Evolutionary conservation across 2,113 vertebrate genomes (phyloP), one percentile per base, ranked within the genome.

Genomic region (Sciurus niger): DNA sequence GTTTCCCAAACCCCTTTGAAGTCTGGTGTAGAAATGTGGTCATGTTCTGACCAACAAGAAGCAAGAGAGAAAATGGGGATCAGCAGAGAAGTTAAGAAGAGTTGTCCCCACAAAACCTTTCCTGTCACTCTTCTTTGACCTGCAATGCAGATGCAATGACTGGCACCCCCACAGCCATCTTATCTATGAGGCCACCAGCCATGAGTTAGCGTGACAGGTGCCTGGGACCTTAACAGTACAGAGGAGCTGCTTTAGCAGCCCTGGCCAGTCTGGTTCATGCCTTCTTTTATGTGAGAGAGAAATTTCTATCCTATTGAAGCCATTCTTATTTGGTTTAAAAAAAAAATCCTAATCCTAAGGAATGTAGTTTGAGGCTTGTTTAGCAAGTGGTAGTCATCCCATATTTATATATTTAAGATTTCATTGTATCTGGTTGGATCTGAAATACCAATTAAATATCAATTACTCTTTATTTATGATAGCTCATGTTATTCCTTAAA

Each of bases 131-230:
- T 34, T 55, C n/a, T 43, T 80, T 40, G 68, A 60, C 72, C 77
- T 28, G 14, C 5, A 6, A 51, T 40, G 43, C 60, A 43, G 78
- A 51, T 30, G 43, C 7, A 46, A 46, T 91, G 51, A 4, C 74
- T 1, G 72, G 83, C 25, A 8, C 43, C 40, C n/a, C 46, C 13
- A 51, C 13, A 53, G 60, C 53, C 70, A 51, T 32, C 3, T 74
- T 65, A 1, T 24, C n/a, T 25, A 12, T 16, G 74, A 73, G 30
- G 63, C 18, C 4, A 14, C 25, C 72, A 40, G 18, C 30, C 12
- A 4, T 2, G 14, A 30, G 20, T n/a, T 1, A 18, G 32, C 1
- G 1, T 0, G 14, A 13, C 0, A 30, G 30, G 25, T 32, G 12
- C 17, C 40, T 17, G 10, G 30, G 24, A 25, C 18, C 13, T 58